Evolutionary conservation across 2,113 vertebrate species (phyloP), one percentile per base, ranked within the genome.

Genomic region (Eudyptes chrysolophus): DNA sequence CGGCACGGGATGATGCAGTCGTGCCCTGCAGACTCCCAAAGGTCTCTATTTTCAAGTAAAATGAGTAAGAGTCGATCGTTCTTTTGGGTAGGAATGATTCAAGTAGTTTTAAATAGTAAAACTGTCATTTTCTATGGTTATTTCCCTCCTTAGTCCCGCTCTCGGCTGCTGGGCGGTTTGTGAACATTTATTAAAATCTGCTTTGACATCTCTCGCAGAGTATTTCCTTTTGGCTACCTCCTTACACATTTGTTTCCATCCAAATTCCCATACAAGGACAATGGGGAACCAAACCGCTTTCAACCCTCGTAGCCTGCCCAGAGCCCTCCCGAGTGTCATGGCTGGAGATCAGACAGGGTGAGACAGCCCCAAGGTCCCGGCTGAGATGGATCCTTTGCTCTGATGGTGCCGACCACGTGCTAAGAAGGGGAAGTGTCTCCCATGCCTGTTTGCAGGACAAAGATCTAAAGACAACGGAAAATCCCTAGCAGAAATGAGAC

Each of bases 161-260:
- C 84, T 64, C 4, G 26, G 70, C 80, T 76, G 84, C 70, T 29
- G 57, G 66, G 66, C 4, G 2, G 72, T 89, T 77, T 93, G 89
- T 86, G 84, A 66, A 79, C 52, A 71, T 61, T 91, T 54, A 70
- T 68, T 62, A 51, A 62, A 61, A 78, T 78, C 65, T 78, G 57
- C 60, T 78, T 95, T 77, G 90, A 86, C 80, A 87, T 80, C 78
- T 70, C 79, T 84, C 0, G 6, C 27, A 11, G 87, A 70, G 54
- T 34, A 84, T 95, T 97, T 97, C 95, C 95, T 97, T 90, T 93
- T 80, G 87, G 89, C 71, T 34, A 21, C 36, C 65, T 93, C 69
- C 89, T 92, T 9, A 84, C 52, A 51, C 9, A 0, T 86, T 87
- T 87, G 34, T 82, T 98, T 96, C 95, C 82, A 65, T 46, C 49